These are phyloP conservation scores for Zeuzera pyrina DNA, from an alignment of 2,888 invertebrate genomes.

Conservation along the genomic window DNA sequence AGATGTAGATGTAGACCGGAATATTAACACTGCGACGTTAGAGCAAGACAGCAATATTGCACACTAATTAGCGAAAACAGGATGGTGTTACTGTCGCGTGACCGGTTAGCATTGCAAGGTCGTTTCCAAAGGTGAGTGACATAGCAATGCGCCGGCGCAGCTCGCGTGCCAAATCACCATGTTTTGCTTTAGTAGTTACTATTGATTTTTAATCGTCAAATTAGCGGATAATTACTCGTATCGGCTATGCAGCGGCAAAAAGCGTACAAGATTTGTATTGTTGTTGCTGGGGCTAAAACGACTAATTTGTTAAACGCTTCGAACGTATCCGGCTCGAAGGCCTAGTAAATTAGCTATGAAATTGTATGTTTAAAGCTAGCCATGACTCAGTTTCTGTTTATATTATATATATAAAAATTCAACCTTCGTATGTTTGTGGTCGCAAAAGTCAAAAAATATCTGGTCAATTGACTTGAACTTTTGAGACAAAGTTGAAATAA, in stretches of 20 bases:
- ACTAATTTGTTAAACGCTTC: constrained; percentile 19
- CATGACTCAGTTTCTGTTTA: too few relatives aligned
- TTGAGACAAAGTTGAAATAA: too few relatives aligned
- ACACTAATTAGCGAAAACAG: constrained; percentile 22
- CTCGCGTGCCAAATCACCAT: constrained; percentile 52
- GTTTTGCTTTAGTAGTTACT: constrained; percentile 38
- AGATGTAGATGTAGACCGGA: constrained; percentile 17
- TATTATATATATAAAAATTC: too few relatives aligned
- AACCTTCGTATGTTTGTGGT: too few relatives aligned
- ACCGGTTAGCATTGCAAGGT: constrained; percentile 73
- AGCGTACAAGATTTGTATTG: constrained; percentile 28
- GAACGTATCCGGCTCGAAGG: constrained; percentile 21
- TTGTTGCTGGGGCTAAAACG: constrained; percentile 28
- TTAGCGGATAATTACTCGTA: constrained; percentile 32
- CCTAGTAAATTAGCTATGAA: too few relatives aligned
- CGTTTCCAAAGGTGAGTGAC: constrained; percentile 62
- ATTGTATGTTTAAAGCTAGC: too few relatives aligned
- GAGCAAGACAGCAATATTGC: constrained; percentile 26
- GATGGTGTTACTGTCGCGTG: constrained; percentile 39
- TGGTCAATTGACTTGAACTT: too few relatives aligned
- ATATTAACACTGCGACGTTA: constrained; percentile 19
- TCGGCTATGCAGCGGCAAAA: constrained; percentile 12
- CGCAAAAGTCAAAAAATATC: too few relatives aligned
- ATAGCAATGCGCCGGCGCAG: constrained; percentile 33
- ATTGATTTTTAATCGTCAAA: constrained; percentile 45